These are phyloP conservation scores for Blastomussa wellsi DNA, from an alignment of 92 coral and sea anemone genomes.

Conservation along the genomic window DNA sequence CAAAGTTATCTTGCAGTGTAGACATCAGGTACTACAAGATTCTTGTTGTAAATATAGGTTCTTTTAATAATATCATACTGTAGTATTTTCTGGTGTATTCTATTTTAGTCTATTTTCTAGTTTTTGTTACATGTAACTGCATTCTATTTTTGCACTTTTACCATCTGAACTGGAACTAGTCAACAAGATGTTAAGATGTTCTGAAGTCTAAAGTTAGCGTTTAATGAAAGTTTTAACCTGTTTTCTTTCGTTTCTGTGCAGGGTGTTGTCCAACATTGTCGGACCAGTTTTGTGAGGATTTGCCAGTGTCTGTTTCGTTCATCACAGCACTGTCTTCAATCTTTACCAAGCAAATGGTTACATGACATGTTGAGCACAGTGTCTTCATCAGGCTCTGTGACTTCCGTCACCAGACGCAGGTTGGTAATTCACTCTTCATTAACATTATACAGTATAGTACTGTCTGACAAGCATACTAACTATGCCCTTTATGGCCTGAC, in stretches of 20 bases:
- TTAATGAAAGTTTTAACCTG: neutral
- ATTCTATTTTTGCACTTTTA: neutral
- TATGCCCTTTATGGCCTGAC: no score
- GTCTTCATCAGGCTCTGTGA: slow-evolving; percentile 17
- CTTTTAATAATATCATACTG: no score
- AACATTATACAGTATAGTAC: neutral
- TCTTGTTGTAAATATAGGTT: neutral
- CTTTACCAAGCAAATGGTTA: slow-evolving; percentile 55
- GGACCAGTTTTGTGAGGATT: slow-evolving; percentile 56
- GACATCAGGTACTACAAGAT: slow-evolving; percentile 20
- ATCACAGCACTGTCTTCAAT: slow-evolving; percentile 42
- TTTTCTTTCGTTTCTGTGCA: slow-evolving; percentile 19
- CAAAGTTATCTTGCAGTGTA: slow-evolving; percentile 26
- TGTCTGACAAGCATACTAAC: neutral
- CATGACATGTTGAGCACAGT: slow-evolving; percentile 42
- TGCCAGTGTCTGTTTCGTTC: slow-evolving; percentile 64
- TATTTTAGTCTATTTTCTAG: neutral
- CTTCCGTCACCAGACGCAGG: slow-evolving; percentile 86
- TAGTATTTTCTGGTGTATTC: no score
- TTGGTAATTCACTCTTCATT: neutral
- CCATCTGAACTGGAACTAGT: neutral
- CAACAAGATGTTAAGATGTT: neutral
- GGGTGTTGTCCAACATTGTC: slow-evolving; percentile 76
- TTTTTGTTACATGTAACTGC: neutral
- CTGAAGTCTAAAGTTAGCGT: neutral